Base-by-base conservation (phyloP, 2,888 invertebrate species). In the Leptinotarsa rubiginosa region DNA sequence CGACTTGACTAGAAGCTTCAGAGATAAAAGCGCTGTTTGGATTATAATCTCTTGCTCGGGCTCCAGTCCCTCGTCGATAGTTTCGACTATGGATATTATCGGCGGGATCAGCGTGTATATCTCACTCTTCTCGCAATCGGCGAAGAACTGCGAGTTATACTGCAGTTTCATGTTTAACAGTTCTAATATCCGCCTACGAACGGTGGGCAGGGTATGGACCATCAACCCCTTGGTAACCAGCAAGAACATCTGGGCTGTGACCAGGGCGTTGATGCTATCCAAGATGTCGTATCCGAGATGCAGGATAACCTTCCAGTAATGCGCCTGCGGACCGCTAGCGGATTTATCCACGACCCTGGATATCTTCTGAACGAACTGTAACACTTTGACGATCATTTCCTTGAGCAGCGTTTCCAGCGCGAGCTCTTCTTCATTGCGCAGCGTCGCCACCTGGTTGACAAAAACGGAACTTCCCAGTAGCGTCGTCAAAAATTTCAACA, bases 231-330 rank as follows among this genome's bases (percentile, higher is more conserved):
- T 90, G 1, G 97, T 90, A 0, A 96, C 96, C 56, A 92, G 89
- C 22, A 97, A 87, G 86, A 98, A 96, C 89, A 95, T 92, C 20
- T 92, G 90, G 0, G 94, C 92, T 0, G 96, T 94, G 16, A 98
- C 86, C 66, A 98, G 85, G 16, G 92, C 93, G 82, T 95, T 95
- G 2, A 95, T 92, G 85, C 94, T 93, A 82, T 96, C 96, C 71
- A 96, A 87, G 62, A 95, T 89, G 82, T 96, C 96, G 82, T 95
- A 94, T 62, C 92, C 91, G 82, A 94, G 92, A 84, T 95, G 93
- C 16, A 95, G 87, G 87, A 97, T 90, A 0, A 94, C 93, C 83
- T 93, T 93, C 96, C 96, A 96, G 85, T 95, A 97, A 83, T 95
- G 95, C 0, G 89, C 88, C 72, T 91, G 89, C 0, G 89, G 88